These are phyloP conservation scores for Carettochelys insculpta DNA, from an alignment of 2,113 vertebrate genomes.

Conservation along the genomic window DNA sequence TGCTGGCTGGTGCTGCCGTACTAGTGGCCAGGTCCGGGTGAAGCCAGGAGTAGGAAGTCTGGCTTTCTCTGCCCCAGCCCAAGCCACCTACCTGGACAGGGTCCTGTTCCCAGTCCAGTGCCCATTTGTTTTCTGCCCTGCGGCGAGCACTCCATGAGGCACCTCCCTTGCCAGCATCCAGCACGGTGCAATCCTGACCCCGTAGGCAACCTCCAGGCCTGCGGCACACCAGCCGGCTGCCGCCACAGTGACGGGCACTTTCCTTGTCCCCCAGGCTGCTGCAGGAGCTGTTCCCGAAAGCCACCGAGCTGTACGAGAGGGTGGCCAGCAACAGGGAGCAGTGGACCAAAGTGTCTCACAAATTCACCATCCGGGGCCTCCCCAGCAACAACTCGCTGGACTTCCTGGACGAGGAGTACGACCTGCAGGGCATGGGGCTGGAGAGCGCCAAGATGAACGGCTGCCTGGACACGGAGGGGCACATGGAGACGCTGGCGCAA, in stretches of 20 bases:
- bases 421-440: slow-evolving; percentile 83
- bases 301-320: slow-evolving; percentile 87
- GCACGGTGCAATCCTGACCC: not conserved
- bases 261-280: slow-evolving; percentile 80
- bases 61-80: not conserved
- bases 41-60: not conserved
- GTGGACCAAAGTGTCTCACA: slow-evolving; percentile 97
- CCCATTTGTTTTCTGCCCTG: not conserved
- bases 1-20: not conserved
- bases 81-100: not conserved
- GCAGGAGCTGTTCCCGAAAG: slow-evolving; percentile 90
- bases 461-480: slow-evolving; percentile 78
- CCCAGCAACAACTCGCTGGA: slow-evolving; percentile 98
- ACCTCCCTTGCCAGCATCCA: not conserved
- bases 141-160: too few relatives aligned
- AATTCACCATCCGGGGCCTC: slow-evolving; percentile 94
- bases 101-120: not conserved
- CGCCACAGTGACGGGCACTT: not conserved
- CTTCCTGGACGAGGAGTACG: slow-evolving; percentile 95
- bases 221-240: not conserved
- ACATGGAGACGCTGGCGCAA: not conserved
- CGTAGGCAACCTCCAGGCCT: not conserved
- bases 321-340: slow-evolving; percentile 95
- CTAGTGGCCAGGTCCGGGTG: not conserved
- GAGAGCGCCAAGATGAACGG: slow-evolving; percentile 85